Evolutionary conservation across 2,113 vertebrate genomes (phyloP), one percentile per base, ranked within the genome.

Genomic region (Zeus faber): DNA sequence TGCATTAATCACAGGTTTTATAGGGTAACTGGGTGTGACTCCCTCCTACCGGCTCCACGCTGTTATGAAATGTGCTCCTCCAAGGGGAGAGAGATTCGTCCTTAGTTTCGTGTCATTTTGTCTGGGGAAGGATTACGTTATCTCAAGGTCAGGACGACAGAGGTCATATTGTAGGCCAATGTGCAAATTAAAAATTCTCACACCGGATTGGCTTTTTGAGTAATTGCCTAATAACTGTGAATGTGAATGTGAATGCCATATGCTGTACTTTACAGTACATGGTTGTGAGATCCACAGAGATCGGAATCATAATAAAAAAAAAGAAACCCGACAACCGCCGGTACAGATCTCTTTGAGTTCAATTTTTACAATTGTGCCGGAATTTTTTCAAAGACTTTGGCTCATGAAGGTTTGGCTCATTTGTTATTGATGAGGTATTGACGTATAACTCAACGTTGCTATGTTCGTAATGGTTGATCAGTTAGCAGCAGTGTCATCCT

Each of bases 1-100:
- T 54, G 62, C 79, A 87, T 87, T 85, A 81, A 87, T 87, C 85
- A 85, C 25, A 48, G 62, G 41, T 77, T 84, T 87, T 87, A 85
- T 77, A 61, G 74, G 78, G 72, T 70, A 66, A 25, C 62, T 62
- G 80, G 65, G 72, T 77, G 71, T 79, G 73, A 67, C 71, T 76
- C 70, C 72, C 64, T 67, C 31, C 73, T 74, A 58, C 52, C 51
- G 25, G 37, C 54, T 35, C 55, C 27, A 16, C 54, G 20, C 54
- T 55, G 57, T 13, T 10, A 33, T 33, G 31, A 33, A 33, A 76
- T 51, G 71, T 55, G 67, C 26, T 67, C 65, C 60, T 74, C 49
- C 31, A 59, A 58, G 62, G 76, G 76, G 70, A 63, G 62, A 11
- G 11, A 45, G 31, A 66, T 67, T 67, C 16, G 62, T 60, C 76